These are phyloP conservation scores for Bothrops jararaca DNA, from an alignment of 2,113 vertebrate genomes.

Conservation along the genomic window DNA sequence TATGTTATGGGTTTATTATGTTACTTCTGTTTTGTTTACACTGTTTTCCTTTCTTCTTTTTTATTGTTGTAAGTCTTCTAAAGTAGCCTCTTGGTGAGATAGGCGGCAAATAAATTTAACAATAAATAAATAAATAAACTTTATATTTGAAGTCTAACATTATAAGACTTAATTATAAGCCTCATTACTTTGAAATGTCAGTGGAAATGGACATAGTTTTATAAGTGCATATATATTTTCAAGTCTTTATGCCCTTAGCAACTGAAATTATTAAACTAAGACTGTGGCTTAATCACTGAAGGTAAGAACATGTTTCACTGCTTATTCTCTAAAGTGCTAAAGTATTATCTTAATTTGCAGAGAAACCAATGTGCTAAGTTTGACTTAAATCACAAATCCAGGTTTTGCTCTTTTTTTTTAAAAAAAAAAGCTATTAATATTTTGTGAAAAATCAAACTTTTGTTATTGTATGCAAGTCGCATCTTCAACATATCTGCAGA, in stretches of 20 bases:
- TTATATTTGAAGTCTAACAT: neutral
- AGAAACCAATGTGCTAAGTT: neutral
- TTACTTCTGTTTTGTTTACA: neutral
- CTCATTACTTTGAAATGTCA: neutral
- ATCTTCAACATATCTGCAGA: constrained; percentile 47
- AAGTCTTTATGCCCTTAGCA: neutral
- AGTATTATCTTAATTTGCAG: neutral
- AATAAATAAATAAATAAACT: neutral
- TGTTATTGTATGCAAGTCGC: constrained; percentile 26
- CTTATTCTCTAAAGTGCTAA: neutral
- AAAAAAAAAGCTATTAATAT: constrained; percentile 48
- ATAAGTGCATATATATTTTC: neutral
- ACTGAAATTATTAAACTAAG: neutral
- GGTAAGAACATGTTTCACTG: neutral
- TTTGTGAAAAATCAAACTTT: constrained; percentile 31
- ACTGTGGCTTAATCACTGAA: neutral
- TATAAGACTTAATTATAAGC: neutral
- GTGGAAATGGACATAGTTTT: neutral
- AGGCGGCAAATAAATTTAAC: neutral
- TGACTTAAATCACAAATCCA: neutral
- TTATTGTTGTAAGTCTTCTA: neutral
- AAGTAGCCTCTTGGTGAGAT: neutral
- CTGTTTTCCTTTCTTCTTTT: neutral
- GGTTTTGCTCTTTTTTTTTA: neutral
- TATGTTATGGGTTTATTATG: neutral